phyloP scores from a whole-genome alignment of 2,888 invertebrate species.

The Adelognathus sp. region DNA sequence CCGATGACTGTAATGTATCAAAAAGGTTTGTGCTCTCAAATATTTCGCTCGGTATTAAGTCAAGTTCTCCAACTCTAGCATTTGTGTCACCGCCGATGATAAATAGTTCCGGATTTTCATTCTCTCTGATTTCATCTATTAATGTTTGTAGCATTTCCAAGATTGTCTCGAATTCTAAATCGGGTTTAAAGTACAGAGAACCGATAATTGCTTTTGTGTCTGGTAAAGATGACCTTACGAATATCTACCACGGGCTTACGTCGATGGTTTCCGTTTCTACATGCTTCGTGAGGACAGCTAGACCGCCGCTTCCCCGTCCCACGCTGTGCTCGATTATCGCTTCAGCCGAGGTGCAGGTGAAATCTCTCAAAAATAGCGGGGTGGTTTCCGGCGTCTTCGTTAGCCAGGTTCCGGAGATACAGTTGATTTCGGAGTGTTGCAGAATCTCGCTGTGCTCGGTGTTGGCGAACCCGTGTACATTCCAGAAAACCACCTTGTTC shows the following conservation, averaged over 20 bases:
- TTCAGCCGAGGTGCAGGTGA: slow-evolving; percentile 9
- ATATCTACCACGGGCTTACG: slow-evolving; percentile 24
- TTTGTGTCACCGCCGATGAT: slow-evolving; percentile 16
- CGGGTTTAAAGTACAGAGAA: slow-evolving; percentile 14
- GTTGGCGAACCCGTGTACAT: background rate
- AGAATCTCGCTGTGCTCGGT: background rate
- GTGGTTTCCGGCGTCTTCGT: background rate
- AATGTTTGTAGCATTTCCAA: background rate
- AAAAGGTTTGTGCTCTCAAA: background rate
- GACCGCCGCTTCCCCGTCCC: slow-evolving; percentile 10
- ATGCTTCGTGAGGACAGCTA: background rate
- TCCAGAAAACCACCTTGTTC: background rate
- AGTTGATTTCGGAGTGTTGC: background rate
- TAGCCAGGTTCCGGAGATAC: background rate
- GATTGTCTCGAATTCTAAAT: background rate
- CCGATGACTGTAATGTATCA: background rate
- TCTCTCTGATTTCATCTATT: slow-evolving; percentile 3
- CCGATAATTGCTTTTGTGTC: slow-evolving; percentile 12
- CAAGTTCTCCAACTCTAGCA: slow-evolving; percentile 3
- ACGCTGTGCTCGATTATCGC: background rate
- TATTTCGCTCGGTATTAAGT: slow-evolving; percentile 1
- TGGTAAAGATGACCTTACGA: slow-evolving; percentile 4
- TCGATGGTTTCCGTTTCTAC: background rate
- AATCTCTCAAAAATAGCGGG: background rate
- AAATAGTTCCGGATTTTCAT: background rate